These are phyloP conservation scores for Parazoanthus darwini DNA, from an alignment of 92 coral and sea anemone genomes.

Conservation along the genomic window DNA sequence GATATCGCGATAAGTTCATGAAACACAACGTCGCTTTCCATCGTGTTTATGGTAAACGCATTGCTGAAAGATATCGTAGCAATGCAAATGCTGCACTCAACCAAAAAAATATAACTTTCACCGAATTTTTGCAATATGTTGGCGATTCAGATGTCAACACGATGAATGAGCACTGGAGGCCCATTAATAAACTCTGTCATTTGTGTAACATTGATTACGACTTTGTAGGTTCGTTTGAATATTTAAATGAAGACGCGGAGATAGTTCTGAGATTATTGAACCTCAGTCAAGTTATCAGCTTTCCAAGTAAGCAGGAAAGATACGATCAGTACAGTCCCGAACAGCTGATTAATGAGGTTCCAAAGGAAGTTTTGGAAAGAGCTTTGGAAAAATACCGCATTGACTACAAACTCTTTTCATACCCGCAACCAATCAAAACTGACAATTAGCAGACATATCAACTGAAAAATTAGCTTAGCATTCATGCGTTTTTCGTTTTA, in stretches of 20 bases:
- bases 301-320: constrained; percentile 38
- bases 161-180: constrained; percentile 54
- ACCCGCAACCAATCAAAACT: neutral
- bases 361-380: neutral
- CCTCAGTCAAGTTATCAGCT: constrained; percentile 6
- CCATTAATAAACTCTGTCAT: constrained; percentile 45
- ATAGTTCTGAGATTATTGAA: constrained; percentile 7
- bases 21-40: neutral
- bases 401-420: neutral
- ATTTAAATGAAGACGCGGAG: constrained; percentile 20
- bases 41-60: neutral
- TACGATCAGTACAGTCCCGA: neutral
- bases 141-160: constrained; percentile 1
- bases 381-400: neutral
- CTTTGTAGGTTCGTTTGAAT: constrained; percentile 49
- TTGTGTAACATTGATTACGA: constrained; percentile 39
- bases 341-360: neutral
- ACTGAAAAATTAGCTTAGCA: no score
- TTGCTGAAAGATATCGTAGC: constrained; percentile 4
- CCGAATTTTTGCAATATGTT: constrained; percentile 36
- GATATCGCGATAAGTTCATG: constrained; percentile 39
- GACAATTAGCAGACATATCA: no score
- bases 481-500: no score
- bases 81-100: neutral
- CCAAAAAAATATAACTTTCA: constrained; percentile 30